Base-by-base conservation (phyloP, 2,113 vertebrate genomes). In the Cranoglanis bouderius region DNA sequence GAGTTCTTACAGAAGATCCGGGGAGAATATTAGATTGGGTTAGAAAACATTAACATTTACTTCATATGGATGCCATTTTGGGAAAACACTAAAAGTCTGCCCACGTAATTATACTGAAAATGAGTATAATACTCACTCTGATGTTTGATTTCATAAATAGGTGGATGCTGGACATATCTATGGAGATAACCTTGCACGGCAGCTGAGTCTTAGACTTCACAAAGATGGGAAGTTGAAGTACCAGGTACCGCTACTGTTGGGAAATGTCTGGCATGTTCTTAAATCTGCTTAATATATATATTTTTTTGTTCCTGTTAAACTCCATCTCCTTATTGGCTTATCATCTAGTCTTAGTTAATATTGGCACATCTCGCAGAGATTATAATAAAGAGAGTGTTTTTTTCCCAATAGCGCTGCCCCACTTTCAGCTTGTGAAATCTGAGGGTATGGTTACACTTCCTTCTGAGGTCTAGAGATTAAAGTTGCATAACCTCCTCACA, bases 121-220 rank as follows among this genome's bases (percentile, higher is more conserved):
- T n/a, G 13, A 78, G 19, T 38, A 38, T 26, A 57, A 82, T 13
- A 8, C 53, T 61, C 19, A 75, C 75, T 86, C 0, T 51, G 21
- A 57, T 29, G 32, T 86, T 18, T 75, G 77, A n/a, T 8, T 83
- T 86, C 18, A 40, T 43, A 55, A 55, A 1, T 94, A 99, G 98
- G 97, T 99, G 85, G 98, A 99, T 87, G 97, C 97, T 0, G 95
- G 96, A 38, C 97, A 99, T 86, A 86, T 99, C 46, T 99, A 99
- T 0, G 98, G 98, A 91, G 97, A 97, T 91, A 95, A 90, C 59
- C 93, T 99, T 84, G 92, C 91, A 29, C 96, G 97, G 8, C 98
- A 99, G 91, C 95, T 96, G 90, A 93, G 96, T 14, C 96, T 99
- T 77, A 93, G 98, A 0, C 97, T 98, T 90, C 97, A 96, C 90